These are phyloP conservation scores for Andrena dorsata DNA, from an alignment of 2,888 invertebrate genomes.

Conservation along the genomic window DNA sequence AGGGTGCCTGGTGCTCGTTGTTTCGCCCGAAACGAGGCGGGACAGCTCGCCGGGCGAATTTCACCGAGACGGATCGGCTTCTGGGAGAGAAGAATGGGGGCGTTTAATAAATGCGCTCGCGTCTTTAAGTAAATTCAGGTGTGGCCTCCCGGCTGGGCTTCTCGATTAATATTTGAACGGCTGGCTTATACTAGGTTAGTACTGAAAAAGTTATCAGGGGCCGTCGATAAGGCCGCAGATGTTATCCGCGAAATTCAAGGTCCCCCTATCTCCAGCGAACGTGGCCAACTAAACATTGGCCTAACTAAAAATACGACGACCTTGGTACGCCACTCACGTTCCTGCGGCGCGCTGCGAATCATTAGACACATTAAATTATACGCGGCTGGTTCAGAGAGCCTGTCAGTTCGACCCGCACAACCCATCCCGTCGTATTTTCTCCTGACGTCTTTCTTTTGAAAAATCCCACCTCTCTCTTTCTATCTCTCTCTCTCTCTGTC, in stretches of 20 bases:
- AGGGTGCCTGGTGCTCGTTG: too few species aligned
- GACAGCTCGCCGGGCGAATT: background rate
- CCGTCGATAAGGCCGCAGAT: constrained; percentile 84
- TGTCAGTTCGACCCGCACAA: too few species aligned
- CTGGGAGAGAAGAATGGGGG: background rate
- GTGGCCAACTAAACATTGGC: constrained; percentile 84
- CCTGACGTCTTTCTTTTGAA: background rate
- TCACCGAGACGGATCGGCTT: constrained; percentile 25
- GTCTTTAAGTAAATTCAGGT: constrained; percentile 81
- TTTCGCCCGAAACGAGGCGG: background rate
- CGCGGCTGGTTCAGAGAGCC: constrained; percentile 48
- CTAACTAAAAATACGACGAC: constrained; percentile 84
- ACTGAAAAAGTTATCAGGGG: constrained; percentile 81
- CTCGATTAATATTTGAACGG: constrained; percentile 83
- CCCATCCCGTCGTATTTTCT: constrained; percentile 1
- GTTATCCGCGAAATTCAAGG: constrained; percentile 85
- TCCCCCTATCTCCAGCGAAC: constrained; percentile 82
- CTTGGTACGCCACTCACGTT: constrained; percentile 83
- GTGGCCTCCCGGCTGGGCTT: constrained; percentile 71
- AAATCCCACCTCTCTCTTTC: background rate
- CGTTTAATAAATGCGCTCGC: constrained; percentile 50
- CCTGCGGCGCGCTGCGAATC: constrained; percentile 78
- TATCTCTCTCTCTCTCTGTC: background rate
- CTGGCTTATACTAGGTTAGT: constrained; percentile 85
- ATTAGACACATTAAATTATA: constrained; percentile 80